Conservation (phyloP, 2,888 invertebrate species). For the Ochropleura plecta region DNA sequence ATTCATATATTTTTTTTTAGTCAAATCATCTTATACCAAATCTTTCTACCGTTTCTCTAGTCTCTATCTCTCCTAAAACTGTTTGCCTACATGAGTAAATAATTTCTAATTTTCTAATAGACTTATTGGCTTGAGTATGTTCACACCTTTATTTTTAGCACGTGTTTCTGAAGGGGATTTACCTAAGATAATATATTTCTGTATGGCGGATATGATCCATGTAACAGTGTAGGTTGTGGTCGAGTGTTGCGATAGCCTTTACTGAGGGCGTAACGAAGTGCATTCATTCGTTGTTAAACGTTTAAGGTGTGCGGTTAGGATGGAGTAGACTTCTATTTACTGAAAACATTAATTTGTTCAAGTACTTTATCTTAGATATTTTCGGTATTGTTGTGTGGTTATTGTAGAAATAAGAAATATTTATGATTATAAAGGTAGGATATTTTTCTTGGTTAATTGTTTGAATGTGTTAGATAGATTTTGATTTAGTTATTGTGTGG, state of each 20-base stretch:
- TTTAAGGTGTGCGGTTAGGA: background rate
- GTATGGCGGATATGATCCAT: constrained; percentile 56
- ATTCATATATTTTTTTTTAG: background rate
- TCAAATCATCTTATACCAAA: background rate
- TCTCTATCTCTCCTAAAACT: background rate
- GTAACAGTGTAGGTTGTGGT: constrained; percentile 72
- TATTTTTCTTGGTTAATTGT: background rate
- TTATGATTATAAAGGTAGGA: constrained; percentile 7
- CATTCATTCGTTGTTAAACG: constrained; percentile 19
- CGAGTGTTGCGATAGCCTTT: constrained; percentile 12
- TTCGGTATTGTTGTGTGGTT: background rate
- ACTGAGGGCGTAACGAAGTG: too few relatives aligned
- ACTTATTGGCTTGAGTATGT: constrained; percentile 10
- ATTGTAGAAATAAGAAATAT: background rate
- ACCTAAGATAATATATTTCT: constrained; percentile 55
- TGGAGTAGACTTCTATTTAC: background rate
- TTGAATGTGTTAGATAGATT: background rate
- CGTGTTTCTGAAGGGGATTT: constrained; percentile 45
- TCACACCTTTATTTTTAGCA: constrained; percentile 20
- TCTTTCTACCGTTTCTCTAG: background rate
- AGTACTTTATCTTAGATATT: background rate
- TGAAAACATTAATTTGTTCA: background rate
- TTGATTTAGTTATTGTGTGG: background rate
- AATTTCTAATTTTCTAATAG: constrained; percentile 8
- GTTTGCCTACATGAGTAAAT: background rate